Percentiles rank a stretch among this genome's conserved stretches.
phyloP scores from a whole-genome alignment of 2,888 invertebrate species.

The Sesia apiformis region DNA sequence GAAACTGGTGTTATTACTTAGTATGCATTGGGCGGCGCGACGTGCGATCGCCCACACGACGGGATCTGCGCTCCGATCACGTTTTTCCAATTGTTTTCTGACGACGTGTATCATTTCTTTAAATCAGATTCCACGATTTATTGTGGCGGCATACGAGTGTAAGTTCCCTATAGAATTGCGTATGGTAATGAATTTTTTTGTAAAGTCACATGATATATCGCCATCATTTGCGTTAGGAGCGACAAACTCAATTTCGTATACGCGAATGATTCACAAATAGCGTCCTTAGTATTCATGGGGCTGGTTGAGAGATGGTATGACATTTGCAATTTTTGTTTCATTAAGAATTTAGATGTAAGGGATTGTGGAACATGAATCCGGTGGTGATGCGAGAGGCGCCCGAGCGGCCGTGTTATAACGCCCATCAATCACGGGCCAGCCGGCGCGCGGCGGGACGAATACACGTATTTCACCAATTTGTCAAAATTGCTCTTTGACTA shows the following conservation, averaged over 20 bases:
- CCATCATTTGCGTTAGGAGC: constrained; percentile 49
- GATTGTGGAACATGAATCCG: constrained; percentile 53
- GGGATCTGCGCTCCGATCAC: constrained; percentile 55
- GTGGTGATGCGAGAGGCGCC: constrained; percentile 21
- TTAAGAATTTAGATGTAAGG: constrained; percentile 67
- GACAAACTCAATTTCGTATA: constrained; percentile 55
- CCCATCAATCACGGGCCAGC: constrained; percentile 28
- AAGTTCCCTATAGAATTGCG: constrained; percentile 27
- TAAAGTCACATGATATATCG: constrained; percentile 46
- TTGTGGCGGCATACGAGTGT: constrained; percentile 27
- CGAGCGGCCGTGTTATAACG: constrained; percentile 25
- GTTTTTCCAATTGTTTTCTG: constrained; percentile 72
- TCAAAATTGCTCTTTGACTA: constrained; percentile 20
- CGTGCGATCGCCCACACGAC: constrained; percentile 52
- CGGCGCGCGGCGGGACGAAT: constrained; percentile 13
- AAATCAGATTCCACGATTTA: constrained; percentile 64
- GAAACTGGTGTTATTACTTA: constrained; percentile 64
- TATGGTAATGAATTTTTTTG: constrained; percentile 27
- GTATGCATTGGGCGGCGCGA: constrained; percentile 68
- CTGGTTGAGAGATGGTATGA: constrained; percentile 54
- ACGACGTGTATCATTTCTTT: constrained; percentile 71
- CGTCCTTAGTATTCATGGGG: constrained; percentile 71
- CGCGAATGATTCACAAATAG: constrained; percentile 60
- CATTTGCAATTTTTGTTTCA: constrained; percentile 73
- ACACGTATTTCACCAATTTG: constrained; percentile 34